A percentile compares a stretch with the other conserved stretches of the same genome.
Conservation (phyloP, 2,797 vertebrate species). For the Neopelma chrysocephalum region DNA sequence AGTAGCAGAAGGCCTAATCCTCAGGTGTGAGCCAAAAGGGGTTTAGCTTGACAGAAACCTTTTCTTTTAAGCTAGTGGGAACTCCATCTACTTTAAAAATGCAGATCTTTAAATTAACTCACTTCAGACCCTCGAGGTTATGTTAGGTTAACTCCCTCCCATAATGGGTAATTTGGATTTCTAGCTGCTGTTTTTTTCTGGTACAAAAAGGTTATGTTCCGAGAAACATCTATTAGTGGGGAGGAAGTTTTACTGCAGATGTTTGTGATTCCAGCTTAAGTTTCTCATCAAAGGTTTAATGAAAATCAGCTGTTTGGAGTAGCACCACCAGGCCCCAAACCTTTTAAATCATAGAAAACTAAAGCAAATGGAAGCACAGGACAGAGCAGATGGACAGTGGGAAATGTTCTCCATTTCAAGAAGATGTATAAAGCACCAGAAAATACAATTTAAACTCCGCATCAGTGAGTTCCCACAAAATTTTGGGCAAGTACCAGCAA, state of each 20-base stretch:
- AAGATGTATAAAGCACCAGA: background rate
- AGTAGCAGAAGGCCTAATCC: background rate
- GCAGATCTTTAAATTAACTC: background rate
- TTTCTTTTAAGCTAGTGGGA: background rate
- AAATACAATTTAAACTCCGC: background rate
- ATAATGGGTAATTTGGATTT: constrained; percentile 21
- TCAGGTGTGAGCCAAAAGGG: constrained; percentile 25
- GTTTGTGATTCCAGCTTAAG: constrained; percentile 77
- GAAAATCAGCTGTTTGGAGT: constrained; percentile 77
- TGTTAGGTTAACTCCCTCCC: constrained; percentile 37
- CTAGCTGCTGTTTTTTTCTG: constrained; percentile 36
- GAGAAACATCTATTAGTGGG: constrained; percentile 70
- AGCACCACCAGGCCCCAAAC: constrained; percentile 18
- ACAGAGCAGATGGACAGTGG: constrained; percentile 17
- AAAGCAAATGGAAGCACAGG: constrained; percentile 34
- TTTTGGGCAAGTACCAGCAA: constrained; percentile 14
- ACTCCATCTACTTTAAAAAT: background rate
- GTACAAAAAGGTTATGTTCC: constrained; percentile 71
- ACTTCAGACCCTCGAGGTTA: constrained; percentile 17
- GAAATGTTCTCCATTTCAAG: constrained; percentile 40
- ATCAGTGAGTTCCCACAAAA: background rate
- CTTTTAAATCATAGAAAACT: constrained; percentile 66
- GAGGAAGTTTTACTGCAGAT: constrained; percentile 77
- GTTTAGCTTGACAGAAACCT: constrained; percentile 9
- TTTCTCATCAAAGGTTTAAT: constrained; percentile 81